Base-by-base conservation (phyloP, 1,140 invertebrate genomes). In the Steinernema feltiae region DNA sequence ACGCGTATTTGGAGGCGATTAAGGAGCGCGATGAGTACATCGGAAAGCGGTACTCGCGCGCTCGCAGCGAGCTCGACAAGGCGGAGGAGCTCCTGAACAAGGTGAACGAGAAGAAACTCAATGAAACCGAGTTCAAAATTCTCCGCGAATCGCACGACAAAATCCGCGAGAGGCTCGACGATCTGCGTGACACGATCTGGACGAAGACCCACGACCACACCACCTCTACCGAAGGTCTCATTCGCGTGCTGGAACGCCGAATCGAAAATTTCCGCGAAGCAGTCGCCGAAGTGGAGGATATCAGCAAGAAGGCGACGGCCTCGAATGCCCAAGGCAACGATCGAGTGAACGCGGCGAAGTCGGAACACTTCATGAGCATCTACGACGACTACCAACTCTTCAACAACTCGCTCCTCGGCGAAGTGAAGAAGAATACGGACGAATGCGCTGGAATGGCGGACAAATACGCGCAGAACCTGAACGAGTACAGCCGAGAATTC, bases 31-130 rank as follows among this genome's bases (percentile, higher is more conserved):
- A 84, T 32, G 73, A 75, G 35, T 71, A 76, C 18, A 80, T 85
- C 32, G 85, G 84, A 63, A 85, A 86, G 69, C 69, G 82, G 41
- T 70, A 71, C 17, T 85, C 85, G 48, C 75, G 85, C 48, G 84
- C 83, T 24, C 41, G 72, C 24, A 53, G 72, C 24, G 78, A 79
- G 46, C 73, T 72, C 27, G 73, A 78, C 70, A 76, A 83, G 27
- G 73, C 77, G 15, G 80, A 84, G n/a, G 71, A 77, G 17, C 30
- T 84, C 21, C 31, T 85, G 48, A 80, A 80, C 71, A 72, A 81
- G 30, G 84, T 85, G 1, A 32, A 78, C 27, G 73, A 79, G 21
- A 81, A 83, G 53, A 85, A 86, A 69, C 73, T 85, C 32, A 84
- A 85, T 73, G 81, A 84, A 15, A 85, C 80, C 12, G 72, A 76